Base-by-base conservation (phyloP, 1,140 invertebrate species). In the Bombus waltoni region DNA sequence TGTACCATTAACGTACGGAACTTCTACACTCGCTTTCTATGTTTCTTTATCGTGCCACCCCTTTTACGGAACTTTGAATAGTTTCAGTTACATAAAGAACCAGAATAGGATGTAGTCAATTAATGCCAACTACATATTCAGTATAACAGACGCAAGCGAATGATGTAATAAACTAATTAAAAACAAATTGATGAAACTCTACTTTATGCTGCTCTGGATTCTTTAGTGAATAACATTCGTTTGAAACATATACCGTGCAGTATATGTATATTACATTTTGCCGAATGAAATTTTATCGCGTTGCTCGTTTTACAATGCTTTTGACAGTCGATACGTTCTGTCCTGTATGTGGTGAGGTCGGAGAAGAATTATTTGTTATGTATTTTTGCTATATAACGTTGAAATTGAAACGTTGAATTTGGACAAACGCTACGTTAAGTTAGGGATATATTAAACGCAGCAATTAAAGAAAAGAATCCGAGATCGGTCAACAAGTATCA, bases 31-130 rank as follows among this genome's bases (percentile, higher is more conserved):
- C 79, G 68, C 38, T 53, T 73, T 72, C 68, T 57, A 32, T 47
- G 47, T 57, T 81, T 59, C 74, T 59, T 72, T 53, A n/a, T 35
- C 57, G 22, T 32, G 25, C 35, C 44, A n/a, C 11, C 32, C 66
- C 44, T 71, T 71, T 72, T 57, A 42, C 18, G 79, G 35, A 8
- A 40, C 38, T 81, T 72, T 40, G 35, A 81, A 59, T 72, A 53
- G 32, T 80, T 53, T 53, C 78, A 10, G 44, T 71, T 80, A 42
- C 44, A 72, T 42, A 72, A 81, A 75, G 70, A 40, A 42, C 28
- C 73, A 44, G 47, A 22, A 32, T 32, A 40, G 59, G 35, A 38
- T 38, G 38, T 6, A 53, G 47, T 53, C 47, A 38, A 80, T 68
- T 38, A 28, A 10, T 47, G 35, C 28, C 32, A 40, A 38, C 22